These are phyloP conservation scores for Uropsilus gracilis DNA, from an alignment of 2,113 vertebrate genomes.

Conservation along the genomic window DNA sequence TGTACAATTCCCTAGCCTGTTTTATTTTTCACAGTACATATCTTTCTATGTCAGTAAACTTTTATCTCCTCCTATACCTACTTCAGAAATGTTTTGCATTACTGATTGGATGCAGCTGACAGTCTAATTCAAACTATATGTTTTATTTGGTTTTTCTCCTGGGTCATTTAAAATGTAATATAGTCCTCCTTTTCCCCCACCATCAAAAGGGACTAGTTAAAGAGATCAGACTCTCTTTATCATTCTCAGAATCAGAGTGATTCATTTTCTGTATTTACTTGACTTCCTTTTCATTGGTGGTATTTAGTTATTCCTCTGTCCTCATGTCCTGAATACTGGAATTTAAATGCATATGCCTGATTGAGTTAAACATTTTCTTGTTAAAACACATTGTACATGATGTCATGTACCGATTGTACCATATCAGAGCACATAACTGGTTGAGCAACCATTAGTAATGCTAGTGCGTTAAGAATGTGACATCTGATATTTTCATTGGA, in stretches of 20 bases:
- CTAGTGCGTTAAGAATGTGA: neutral
- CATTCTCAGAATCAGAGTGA: too few relatives aligned
- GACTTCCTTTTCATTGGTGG: neutral
- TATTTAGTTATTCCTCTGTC: neutral
- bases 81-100: neutral
- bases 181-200: neutral
- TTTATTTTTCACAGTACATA: neutral
- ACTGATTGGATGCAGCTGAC: neutral
- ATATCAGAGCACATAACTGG: neutral
- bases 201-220: neutral
- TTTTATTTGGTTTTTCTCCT: neutral
- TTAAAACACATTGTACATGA: neutral
- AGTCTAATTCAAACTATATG: neutral
- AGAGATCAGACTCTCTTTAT: neutral
- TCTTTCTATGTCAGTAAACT: neutral
- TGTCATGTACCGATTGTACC: neutral
- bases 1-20: neutral
- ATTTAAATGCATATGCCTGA: constrained; percentile 3
- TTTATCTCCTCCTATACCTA: neutral
- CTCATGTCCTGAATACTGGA: neutral
- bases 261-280: neutral
- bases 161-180: neutral
- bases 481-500: neutral
- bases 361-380: neutral
- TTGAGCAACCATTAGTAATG: neutral